Evolutionary conservation across 2,888 invertebrate genomes (phyloP).

Genomic region (Octodonta nipae): DNA sequence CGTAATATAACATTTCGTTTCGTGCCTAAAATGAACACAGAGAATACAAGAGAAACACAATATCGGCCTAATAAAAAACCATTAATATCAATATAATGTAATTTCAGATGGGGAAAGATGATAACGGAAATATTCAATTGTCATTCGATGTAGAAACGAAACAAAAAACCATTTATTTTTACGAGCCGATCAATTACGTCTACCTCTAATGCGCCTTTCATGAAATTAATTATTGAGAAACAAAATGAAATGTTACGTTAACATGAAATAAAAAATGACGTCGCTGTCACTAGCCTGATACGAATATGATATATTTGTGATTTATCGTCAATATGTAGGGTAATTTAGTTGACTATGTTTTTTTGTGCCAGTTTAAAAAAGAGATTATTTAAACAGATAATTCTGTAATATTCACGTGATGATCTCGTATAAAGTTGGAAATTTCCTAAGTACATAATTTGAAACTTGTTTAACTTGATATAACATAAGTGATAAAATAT

Average conservation of each 20-base stretch:
- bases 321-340: conserved; percentile 1
- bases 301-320: not conserved
- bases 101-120: conserved; percentile 12
- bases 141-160: conserved; percentile 6
- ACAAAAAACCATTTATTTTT: conserved; percentile 13
- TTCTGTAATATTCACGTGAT: no score
- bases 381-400: no score
- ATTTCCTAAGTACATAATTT: no score
- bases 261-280: conserved; percentile 14
- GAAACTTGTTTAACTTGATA: no score
- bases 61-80: conserved; percentile 15
- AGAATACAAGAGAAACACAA: conserved; percentile 12
- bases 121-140: conserved; percentile 2
- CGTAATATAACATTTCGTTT: no score
- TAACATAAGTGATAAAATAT: no score
- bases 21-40: conserved; percentile 11
- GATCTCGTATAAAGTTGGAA: no score
- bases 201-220: conserved; percentile 13
- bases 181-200: conserved; percentile 13
- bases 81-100: conserved; percentile 17
- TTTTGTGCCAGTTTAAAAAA: no score
- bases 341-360: no score
- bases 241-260: conserved; percentile 14
- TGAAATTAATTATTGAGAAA: conserved; percentile 15
- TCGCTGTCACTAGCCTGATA: conserved; percentile 5